Base-by-base conservation (phyloP, 1,140 invertebrate genomes). In the Papilio machaon region DNA sequence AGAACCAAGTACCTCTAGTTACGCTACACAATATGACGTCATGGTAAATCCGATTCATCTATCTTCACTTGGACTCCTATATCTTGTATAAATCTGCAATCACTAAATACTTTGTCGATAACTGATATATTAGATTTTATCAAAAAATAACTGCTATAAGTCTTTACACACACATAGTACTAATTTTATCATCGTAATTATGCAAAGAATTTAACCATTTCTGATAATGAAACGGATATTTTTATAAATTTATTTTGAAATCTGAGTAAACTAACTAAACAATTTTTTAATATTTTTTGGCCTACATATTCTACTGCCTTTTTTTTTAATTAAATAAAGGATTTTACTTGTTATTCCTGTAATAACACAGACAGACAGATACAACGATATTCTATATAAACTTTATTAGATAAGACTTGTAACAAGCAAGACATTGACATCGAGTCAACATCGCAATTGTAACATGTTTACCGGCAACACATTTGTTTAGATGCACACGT, bases 61-160 rank as follows among this genome's bases (percentile, higher is more conserved):
- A 82, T 80, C 80, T 80, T 9, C 43, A 54, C 54, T 54, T n/a
- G 76, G 58, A 64, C 58, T 52, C 76, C 76, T 81, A 84, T 77
- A 84, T 77, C 58, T 81, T 52, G 64, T 84, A 82, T 74, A 82
- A 84, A 82, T 84, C 77, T 83, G 80, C 77, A 81, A 83, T 83
- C 77, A 78, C 6, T 81, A 78, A 43, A 35, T 78, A 78, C 70
- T 35, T 52, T 4, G 23, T 46, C 38, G 77, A 64, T 81, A 79
- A 78, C 60, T 83, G 67, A 46, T 70, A 52, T 73, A 67, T 49
- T 49, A 78, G 70, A 80, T 81, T 73, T 77, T 75, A 84, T 67
- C 77, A 64, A 70, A 67, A 43, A n/a, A 49, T 78, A 73, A 67
- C 23, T 78, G 54, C n/a, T 6, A 43, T 43, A n/a, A 58, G n/a